Evolutionary conservation across 2,113 vertebrate species (phyloP).

Genomic region (Furnarius figulus): DNA sequence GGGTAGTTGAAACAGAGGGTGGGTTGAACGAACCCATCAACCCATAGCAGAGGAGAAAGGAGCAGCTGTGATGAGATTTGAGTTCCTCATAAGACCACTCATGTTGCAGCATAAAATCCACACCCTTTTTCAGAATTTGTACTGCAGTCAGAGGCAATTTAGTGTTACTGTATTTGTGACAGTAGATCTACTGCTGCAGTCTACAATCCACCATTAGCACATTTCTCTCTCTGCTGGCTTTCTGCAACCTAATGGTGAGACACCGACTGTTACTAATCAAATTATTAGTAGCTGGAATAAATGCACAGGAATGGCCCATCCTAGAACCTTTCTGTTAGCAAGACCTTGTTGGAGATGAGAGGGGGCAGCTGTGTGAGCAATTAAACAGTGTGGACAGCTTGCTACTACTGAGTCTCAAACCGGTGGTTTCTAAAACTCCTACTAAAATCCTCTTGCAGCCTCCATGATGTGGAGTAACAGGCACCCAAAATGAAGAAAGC

Average conservation of each 20-base stretch:
- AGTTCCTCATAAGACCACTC: not conserved
- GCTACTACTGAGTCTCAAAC: not conserved
- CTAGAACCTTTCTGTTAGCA: not conserved
- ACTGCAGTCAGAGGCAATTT: not conserved
- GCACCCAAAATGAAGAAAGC: not conserved
- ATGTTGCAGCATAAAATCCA: accelerated
- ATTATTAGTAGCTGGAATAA: not conserved
- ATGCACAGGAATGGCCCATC: not conserved
- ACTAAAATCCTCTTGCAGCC: not conserved
- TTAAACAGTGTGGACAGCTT: accelerated
- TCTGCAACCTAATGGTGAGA: not conserved
- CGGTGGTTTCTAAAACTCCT: not conserved
- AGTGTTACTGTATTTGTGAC: not conserved
- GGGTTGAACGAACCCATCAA: not conserved
- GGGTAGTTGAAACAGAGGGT: not conserved
- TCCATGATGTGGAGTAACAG: accelerated
- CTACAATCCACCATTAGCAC: not conserved
- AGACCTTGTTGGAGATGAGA: not conserved
- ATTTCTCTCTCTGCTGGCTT: not conserved
- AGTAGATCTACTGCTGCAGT: not conserved
- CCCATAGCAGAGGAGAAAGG: not conserved
- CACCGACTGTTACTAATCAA: not conserved
- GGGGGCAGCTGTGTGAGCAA: not conserved
- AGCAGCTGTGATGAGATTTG: not conserved
- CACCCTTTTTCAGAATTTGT: not conserved